A percentile compares a stretch with the other conserved stretches of the same genome.
Conservation (phyloP, 2,797 vertebrate species). For the Paratrypauchen microcephalus region DNA sequence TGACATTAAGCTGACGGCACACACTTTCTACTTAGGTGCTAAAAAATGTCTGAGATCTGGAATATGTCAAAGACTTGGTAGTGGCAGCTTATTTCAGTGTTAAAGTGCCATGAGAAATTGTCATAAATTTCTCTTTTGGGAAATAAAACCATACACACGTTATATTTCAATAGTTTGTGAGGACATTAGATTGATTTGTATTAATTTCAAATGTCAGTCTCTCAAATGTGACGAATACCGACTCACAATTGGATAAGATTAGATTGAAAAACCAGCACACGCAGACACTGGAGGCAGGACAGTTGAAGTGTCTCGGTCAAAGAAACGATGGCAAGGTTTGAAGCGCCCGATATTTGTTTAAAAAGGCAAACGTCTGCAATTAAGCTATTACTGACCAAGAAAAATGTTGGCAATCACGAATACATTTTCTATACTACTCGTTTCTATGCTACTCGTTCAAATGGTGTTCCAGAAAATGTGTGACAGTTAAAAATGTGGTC, state of each 20-base stretch:
- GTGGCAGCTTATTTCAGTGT: background rate
- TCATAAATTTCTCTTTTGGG: background rate
- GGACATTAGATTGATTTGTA: too few relatives aligned
- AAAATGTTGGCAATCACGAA: background rate
- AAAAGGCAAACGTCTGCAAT: too few relatives aligned
- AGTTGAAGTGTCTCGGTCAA: too few relatives aligned
- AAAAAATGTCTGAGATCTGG: constrained; percentile 1
- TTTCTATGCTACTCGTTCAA: background rate
- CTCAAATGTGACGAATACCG: background rate
- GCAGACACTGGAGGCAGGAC: too few relatives aligned
- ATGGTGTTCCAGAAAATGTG: constrained; percentile 2
- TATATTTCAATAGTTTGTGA: too few relatives aligned
- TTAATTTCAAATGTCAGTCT: too few relatives aligned
- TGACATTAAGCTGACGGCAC: background rate
- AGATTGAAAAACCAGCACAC: too few relatives aligned
- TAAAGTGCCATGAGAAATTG: background rate
- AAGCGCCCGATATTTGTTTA: too few relatives aligned
- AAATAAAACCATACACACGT: too few relatives aligned
- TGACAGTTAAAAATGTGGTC: constrained; percentile 30
- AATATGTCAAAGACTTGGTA: background rate
- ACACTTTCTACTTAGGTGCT: background rate
- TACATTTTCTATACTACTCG: too few relatives aligned
- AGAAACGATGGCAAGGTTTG: too few relatives aligned
- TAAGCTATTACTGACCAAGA: background rate
- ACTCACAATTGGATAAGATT: background rate